Evolutionary conservation across 2,113 vertebrate genomes (phyloP).

Genomic region (Podarcis raffonei): DNA sequence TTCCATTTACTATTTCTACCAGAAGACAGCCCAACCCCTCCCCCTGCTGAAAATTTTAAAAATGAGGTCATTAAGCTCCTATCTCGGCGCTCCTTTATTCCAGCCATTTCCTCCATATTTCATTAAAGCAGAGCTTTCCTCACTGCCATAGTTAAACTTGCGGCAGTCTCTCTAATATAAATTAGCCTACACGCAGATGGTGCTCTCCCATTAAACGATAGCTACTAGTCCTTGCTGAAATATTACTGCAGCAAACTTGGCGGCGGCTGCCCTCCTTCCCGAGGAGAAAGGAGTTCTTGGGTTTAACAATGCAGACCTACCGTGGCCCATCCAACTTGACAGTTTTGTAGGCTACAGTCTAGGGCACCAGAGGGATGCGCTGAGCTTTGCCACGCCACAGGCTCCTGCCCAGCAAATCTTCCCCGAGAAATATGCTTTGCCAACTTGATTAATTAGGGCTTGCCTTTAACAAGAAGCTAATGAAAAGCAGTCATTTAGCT

Average conservation of each 20-base stretch:
- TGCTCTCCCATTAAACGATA: constrained; percentile 10
- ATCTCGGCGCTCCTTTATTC: neutral
- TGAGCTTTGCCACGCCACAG: fast-evolving
- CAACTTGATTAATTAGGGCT: constrained; percentile 28
- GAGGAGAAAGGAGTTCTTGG: neutral
- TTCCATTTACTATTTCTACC: neutral
- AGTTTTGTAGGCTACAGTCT: constrained; percentile 1
- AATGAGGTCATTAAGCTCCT: constrained; percentile 6
- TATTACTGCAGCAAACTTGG: constrained; percentile 11
- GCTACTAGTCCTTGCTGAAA: constrained; percentile 27
- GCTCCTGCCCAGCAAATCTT: neutral
- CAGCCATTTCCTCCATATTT: constrained; percentile 12
- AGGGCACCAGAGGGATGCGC: neutral
- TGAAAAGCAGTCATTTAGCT: constrained; percentile 1
- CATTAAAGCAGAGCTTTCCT: constrained; percentile 18
- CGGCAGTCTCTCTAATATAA: constrained; percentile 25
- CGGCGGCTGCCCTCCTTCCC: neutral
- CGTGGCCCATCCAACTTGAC: neutral
- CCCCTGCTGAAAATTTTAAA: neutral
- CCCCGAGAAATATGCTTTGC: constrained; percentile 15
- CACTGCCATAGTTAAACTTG: constrained; percentile 13
- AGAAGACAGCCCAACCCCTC: neutral
- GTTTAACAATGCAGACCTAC: constrained; percentile 9
- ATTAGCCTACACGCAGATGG: neutral
- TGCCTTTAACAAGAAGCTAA: constrained; percentile 18